These are phyloP conservation scores for Sebastes iracundus DNA, from an alignment of 2,797 vertebrate genomes.

Conservation along the genomic window DNA sequence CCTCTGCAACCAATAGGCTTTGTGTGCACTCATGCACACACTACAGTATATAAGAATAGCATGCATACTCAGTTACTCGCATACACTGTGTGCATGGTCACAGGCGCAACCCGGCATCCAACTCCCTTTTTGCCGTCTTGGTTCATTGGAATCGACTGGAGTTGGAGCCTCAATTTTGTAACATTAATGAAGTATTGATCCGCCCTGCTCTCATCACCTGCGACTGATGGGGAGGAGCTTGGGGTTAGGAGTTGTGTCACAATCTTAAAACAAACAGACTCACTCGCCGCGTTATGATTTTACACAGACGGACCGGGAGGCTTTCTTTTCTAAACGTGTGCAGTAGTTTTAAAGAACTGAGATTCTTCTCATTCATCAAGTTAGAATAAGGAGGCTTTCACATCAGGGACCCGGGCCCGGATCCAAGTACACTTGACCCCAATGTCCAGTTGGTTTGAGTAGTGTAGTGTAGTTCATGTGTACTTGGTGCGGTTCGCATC, in stretches of 20 bases:
- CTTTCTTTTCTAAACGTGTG: too few relatives aligned
- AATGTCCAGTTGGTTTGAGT: too few relatives aligned
- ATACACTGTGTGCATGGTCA: constrained; percentile 1
- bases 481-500: too few relatives aligned
- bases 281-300: background rate
- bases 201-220: constrained; percentile 29
- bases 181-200: constrained; percentile 77
- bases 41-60: background rate
- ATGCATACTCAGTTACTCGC: background rate
- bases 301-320: background rate
- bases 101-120: background rate
- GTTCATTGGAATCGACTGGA: constrained; percentile 59
- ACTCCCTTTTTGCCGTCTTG: constrained; percentile 11
- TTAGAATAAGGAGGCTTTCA: background rate
- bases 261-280: constrained; percentile 10
- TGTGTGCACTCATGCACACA: background rate
- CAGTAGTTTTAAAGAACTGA: background rate
- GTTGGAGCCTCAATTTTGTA: constrained; percentile 53
- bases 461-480: too few relatives aligned
- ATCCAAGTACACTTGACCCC: too few relatives aligned
- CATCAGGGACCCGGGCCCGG: too few relatives aligned
- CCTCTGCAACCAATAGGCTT: background rate
- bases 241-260: constrained; percentile 27
- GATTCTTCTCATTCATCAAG: background rate
- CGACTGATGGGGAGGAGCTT: constrained; percentile 39